Percentiles rank a stretch among this genome's conserved stretches.
These are phyloP conservation scores for Carcharodon carcharias DNA, from an alignment of 2,797 vertebrate genomes.

Conservation along the genomic window DNA sequence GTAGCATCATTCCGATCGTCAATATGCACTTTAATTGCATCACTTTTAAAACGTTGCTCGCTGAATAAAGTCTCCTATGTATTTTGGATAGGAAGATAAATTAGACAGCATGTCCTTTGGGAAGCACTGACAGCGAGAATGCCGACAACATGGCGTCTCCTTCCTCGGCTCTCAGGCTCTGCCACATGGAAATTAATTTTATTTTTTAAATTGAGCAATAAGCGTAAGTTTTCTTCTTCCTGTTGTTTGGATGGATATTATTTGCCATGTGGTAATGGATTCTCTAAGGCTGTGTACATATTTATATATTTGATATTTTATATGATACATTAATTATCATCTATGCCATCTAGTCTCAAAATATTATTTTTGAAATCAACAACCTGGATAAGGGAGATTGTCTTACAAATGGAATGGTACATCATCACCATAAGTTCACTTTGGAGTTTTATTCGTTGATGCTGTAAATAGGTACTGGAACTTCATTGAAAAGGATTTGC, in stretches of 20 bases:
- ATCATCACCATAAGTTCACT: neutral
- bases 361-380: conserved; percentile 26
- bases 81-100: conserved; percentile 33
- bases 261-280: neutral
- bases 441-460: neutral
- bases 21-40: neutral
- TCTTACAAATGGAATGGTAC: neutral
- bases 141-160: conserved; percentile 34
- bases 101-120: conserved; percentile 29
- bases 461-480: neutral
- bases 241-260: neutral
- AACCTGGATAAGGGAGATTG: neutral
- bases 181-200: neutral
- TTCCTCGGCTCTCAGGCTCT: neutral
- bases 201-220: neutral
- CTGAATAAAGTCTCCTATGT: neutral
- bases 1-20: neutral
- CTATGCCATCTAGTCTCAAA: neutral
- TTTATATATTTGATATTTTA: neutral
- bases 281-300: neutral
- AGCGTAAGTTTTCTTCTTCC: neutral
- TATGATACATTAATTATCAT: neutral
- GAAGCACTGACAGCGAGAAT: conserved; percentile 1
- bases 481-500: neutral
- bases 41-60: conserved; percentile 22